phyloP scores from a whole-genome alignment of 2,113 vertebrate species.

The Hassar affinis region DNA sequence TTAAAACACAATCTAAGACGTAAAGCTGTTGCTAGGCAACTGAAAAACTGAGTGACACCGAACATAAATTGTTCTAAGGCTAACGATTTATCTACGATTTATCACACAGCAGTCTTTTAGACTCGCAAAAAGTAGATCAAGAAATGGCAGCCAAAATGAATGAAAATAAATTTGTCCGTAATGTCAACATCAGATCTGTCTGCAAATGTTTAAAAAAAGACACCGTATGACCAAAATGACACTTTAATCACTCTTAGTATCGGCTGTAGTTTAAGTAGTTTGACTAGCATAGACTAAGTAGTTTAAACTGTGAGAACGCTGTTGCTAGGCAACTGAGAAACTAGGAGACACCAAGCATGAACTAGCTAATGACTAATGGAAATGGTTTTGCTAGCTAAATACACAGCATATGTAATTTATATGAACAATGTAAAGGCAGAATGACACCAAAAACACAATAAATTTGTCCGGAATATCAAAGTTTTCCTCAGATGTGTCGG shows the following conservation, averaged over 20 bases:
- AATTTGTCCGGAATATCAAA: not conserved
- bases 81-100: not conserved
- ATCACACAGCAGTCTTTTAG: not conserved
- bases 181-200: not conserved
- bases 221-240: not conserved
- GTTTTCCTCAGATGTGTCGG: not conserved
- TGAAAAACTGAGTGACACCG: not conserved
- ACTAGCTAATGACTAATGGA: not conserved
- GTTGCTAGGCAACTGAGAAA: not conserved
- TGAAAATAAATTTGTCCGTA: not conserved
- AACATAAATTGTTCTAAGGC: not conserved
- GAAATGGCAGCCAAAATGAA: not conserved
- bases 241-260: no score
- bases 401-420: not conserved
- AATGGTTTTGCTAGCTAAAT: not conserved
- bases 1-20: not conserved
- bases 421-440: not conserved
- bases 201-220: not conserved
- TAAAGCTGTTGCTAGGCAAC: not conserved
- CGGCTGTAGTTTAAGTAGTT: no score
- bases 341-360: not conserved
- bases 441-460: not conserved
- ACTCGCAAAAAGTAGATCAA: not conserved
- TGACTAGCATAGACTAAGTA: no score
- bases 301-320: not conserved